Conservation (phyloP, 2,888 invertebrate genomes). For the Piscicola geometra region DNA sequence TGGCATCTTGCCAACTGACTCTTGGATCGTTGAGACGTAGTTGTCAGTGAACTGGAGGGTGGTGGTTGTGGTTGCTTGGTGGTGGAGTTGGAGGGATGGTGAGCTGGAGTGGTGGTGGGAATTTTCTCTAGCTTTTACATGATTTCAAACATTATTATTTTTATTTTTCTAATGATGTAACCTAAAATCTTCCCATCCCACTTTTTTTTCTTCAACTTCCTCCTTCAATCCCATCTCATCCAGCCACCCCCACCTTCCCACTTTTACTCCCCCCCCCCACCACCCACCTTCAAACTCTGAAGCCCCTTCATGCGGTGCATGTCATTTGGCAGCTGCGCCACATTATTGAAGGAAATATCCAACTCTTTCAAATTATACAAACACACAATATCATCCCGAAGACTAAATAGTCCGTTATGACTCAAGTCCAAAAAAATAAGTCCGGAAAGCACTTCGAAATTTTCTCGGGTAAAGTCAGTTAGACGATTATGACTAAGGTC, state of each 20-base stretch:
- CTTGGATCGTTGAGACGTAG: slow-evolving; percentile 62
- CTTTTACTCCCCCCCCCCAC: neutral
- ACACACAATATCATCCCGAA: slow-evolving; percentile 41
- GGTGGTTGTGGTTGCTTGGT: too few relatives aligned
- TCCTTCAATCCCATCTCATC: too few relatives aligned
- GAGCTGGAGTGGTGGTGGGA: too few relatives aligned
- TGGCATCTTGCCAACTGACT: slow-evolving; percentile 52
- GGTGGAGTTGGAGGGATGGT: too few relatives aligned
- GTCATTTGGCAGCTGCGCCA: slow-evolving; percentile 47
- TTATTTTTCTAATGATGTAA: too few relatives aligned
- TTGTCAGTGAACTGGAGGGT: slow-evolving; percentile 69
- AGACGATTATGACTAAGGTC: slow-evolving; percentile 34
- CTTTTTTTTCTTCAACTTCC: too few relatives aligned
- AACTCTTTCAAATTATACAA: slow-evolving; percentile 43
- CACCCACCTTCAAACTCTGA: slow-evolving; percentile 66
- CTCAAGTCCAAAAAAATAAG: slow-evolving; percentile 10
- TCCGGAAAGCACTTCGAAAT: slow-evolving; percentile 20
- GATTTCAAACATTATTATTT: too few relatives aligned
- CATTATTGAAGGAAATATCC: slow-evolving; percentile 50
- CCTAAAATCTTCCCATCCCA: too few relatives aligned
- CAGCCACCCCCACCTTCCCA: too few relatives aligned
- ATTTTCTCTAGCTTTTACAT: too few relatives aligned
- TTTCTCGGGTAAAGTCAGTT: neutral
- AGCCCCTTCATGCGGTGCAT: slow-evolving; percentile 59
- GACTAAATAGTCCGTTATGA: slow-evolving; percentile 17